Percentiles rank a stretch among this genome's conserved stretches.
Evolutionary conservation across 2,797 vertebrate species (phyloP).

Genomic region (Melanotaenia boesemani): DNA sequence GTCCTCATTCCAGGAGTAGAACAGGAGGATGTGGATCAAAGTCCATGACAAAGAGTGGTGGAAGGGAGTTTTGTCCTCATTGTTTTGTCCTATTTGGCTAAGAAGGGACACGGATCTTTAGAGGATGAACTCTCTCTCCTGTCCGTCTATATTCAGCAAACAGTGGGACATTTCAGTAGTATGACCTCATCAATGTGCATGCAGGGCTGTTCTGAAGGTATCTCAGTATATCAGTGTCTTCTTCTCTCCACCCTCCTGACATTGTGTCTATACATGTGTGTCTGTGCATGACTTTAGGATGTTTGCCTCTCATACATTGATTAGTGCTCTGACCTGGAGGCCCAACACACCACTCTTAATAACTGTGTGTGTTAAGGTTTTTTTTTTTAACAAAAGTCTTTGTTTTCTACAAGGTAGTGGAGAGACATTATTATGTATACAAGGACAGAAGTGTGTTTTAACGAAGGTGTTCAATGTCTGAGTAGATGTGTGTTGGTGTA

Average conservation of each 20-base stretch:
- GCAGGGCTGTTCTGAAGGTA: too few relatives aligned
- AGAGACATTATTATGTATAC: slow-evolving; percentile 23
- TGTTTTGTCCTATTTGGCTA: too few relatives aligned
- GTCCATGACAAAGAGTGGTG: too few relatives aligned
- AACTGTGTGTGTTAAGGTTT: slow-evolving; percentile 9
- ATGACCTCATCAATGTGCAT: too few relatives aligned
- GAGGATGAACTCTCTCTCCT: too few relatives aligned
- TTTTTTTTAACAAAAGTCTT: slow-evolving; percentile 31
- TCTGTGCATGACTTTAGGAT: slow-evolving; percentile 21
- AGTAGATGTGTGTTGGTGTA: slow-evolving; percentile 6
- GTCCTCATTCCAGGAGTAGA: too few relatives aligned
- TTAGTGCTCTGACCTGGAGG: slow-evolving; percentile 43
- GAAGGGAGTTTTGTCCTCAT: too few relatives aligned
- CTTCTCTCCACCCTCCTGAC: neutral
- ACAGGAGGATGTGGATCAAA: too few relatives aligned
- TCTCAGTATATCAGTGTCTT: too few relatives aligned
- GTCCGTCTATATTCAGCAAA: too few relatives aligned
- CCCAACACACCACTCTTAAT: slow-evolving; percentile 29
- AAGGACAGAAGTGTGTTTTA: slow-evolving; percentile 9
- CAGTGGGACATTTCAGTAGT: too few relatives aligned
- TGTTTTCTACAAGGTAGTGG: slow-evolving; percentile 29
- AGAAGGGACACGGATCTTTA: too few relatives aligned
- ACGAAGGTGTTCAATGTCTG: neutral
- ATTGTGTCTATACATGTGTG: neutral
- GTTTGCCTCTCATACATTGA: slow-evolving; percentile 40